Conservation (phyloP, 37 sponge, comb jelly and placozoan genomes). For the Diacarnus erythraeanus region DNA sequence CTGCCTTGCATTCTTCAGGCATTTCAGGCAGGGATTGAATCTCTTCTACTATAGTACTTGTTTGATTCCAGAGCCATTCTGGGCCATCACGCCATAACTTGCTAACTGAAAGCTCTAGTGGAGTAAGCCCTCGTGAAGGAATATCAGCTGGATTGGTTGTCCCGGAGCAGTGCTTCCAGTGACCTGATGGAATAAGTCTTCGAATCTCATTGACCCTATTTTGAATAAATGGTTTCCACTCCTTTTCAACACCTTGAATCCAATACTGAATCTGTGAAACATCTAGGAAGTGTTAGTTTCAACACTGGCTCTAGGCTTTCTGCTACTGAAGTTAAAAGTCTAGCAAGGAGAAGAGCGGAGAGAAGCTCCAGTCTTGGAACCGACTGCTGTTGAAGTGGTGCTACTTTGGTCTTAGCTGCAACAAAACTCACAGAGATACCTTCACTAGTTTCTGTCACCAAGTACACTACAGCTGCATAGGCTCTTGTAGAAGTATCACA, state of each 20-base stretch:
- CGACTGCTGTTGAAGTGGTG: conserved; percentile 41
- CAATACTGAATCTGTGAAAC: conserved; percentile 59
- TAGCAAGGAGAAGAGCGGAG: conserved; percentile 42
- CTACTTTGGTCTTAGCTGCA: conserved; percentile 54
- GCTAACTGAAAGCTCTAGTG: conserved; percentile 34
- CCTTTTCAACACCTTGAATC: conserved; percentile 27
- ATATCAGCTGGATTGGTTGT: conserved; percentile 34
- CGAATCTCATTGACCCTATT: too few species aligned
- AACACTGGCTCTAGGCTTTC: conserved; percentile 13
- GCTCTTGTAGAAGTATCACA: conserved; percentile 58
- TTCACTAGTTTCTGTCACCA: conserved; percentile 11
- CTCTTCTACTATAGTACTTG: too few species aligned
- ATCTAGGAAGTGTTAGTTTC: not conserved
- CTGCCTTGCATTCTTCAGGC: too few species aligned
- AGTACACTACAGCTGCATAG: conserved; percentile 58
- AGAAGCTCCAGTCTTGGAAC: too few species aligned
- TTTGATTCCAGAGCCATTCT: too few species aligned
- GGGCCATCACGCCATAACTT: too few species aligned
- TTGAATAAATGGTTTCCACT: too few species aligned
- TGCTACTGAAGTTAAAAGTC: conserved; percentile 14
- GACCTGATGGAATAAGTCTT: too few species aligned
- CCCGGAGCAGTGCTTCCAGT: conserved; percentile 50
- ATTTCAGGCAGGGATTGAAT: too few species aligned
- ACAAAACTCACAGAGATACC: conserved; percentile 15
- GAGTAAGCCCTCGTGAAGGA: conserved; percentile 29